Base-by-base conservation (phyloP, 2,797 vertebrate genomes). In the Enteromius trimaculatus region DNA sequence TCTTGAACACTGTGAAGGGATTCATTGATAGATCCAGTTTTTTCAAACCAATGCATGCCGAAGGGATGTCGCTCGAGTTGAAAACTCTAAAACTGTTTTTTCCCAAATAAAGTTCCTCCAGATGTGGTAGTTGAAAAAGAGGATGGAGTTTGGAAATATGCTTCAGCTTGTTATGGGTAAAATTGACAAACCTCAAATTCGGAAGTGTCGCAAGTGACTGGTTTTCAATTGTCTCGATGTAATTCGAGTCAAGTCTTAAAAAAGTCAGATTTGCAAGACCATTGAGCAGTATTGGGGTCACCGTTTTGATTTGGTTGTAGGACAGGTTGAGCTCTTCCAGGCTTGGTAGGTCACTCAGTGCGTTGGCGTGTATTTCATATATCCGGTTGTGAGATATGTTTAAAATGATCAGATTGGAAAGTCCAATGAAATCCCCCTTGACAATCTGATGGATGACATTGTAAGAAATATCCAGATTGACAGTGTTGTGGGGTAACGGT, bases 341-440 rank as follows among this genome's bases (percentile, higher is more conserved):
- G 62, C 66, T 77, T 1, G n/a, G 9, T 21, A 85, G 37, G 3
- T 62, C 29, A 21, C 49, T 47, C 39, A 90, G 86, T 44, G 86
- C 53, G 4, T 26, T 79, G 37, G n/a, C 53, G 14, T 78, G 65
- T 55, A 90, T 74, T 17, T 72, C 11, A 23, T 29, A 8, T 21
- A 88, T 86, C 3, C 23, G 3, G 70, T 90, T 90, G 16, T 71
- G 60, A 23, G 90, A 90, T 23, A 86, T 51, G 51, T 90, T 88
- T 80, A 78, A 34, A 31, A 9, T 34, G 19, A 78, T 49, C 26
- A 91, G 37, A 26, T 47, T 17, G 21, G 34, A 80, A 16, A 92
- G n/a, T 11, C 85, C 87, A 21, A 39, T 66, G 49, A 90, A 88
- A 29, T 88, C 83, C 16, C 17, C 19, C 21, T 64, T 47, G n/a